phyloP scores from a whole-genome alignment of 64 coral and sea anemone species.

The Montipora cactus region DNA sequence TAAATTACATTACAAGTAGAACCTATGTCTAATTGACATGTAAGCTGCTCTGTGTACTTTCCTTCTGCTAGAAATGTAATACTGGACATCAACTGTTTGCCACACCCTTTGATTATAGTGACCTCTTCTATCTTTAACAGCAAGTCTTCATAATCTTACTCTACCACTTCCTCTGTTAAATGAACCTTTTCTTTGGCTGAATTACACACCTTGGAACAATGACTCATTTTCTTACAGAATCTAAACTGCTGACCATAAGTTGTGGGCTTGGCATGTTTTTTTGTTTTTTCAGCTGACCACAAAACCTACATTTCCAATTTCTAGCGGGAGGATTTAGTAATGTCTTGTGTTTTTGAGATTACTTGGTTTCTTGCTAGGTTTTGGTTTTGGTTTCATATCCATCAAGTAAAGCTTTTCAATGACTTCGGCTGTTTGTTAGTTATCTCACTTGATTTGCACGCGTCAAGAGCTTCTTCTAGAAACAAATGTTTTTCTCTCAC shows the following conservation, averaged over 20 bases:
- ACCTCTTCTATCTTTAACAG: background rate
- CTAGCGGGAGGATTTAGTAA: background rate
- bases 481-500: constrained; percentile 65
- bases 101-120: constrained; percentile 50
- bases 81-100: constrained; percentile 62
- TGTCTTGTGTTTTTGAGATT: background rate
- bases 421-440: constrained; percentile 71
- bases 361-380: background rate
- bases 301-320: constrained; percentile 2
- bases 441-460: constrained; percentile 68
- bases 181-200: background rate
- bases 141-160: background rate
- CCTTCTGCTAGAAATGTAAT: constrained; percentile 54
- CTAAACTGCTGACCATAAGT: constrained; percentile 11
- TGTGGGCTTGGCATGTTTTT: constrained; percentile 28
- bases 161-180: background rate
- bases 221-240: background rate
- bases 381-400: background rate
- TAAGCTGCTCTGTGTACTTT: constrained; percentile 55
- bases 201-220: background rate
- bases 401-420: background rate
- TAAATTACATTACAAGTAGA: constrained; percentile 54
- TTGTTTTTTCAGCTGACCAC: background rate
- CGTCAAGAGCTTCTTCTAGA: constrained; percentile 60
- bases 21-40: constrained; percentile 65